Evolutionary conservation across 64 coral and sea anemone genomes (phyloP).

Genomic region (Montipora capricornis): DNA sequence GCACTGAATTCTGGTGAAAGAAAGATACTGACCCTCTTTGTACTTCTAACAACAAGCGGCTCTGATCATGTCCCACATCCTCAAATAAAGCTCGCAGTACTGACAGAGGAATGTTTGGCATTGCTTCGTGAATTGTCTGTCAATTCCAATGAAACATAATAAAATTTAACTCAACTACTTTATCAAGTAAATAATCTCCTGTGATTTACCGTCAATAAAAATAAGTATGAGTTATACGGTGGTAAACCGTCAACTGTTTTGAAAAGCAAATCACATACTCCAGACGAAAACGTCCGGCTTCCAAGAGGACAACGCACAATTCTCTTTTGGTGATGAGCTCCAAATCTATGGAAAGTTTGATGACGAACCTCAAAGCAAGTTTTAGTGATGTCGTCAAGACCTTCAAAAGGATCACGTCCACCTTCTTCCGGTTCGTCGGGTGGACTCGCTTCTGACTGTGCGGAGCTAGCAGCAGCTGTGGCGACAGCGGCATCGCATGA

Average conservation of each 20-base stretch:
- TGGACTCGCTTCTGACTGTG: neutral
- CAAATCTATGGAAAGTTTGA: neutral
- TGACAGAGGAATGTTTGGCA: constrained; percentile 73
- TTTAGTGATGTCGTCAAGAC: constrained; percentile 85
- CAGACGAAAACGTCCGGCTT: too few relatives aligned
- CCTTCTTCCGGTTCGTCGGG: constrained; percentile 27
- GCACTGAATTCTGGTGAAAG: neutral
- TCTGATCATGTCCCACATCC: constrained; percentile 78
- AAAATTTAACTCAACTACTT: neutral
- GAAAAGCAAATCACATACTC: too few relatives aligned
- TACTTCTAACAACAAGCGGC: constrained; percentile 77
- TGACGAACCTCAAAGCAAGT: constrained; percentile 87
- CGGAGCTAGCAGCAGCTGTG: neutral
- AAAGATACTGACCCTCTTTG: constrained; percentile 79
- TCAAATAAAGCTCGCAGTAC: constrained; percentile 88
- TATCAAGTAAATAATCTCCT: too few relatives aligned
- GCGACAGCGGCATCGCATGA: neutral
- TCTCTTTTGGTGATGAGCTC: too few relatives aligned
- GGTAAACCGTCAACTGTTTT: too few relatives aligned
- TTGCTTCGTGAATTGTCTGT: constrained; percentile 95
- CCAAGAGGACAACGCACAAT: too few relatives aligned
- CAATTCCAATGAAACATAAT: neutral
- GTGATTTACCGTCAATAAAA: too few relatives aligned
- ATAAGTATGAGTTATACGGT: too few relatives aligned
- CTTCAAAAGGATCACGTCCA: constrained; percentile 77